Evolutionary conservation across 2,113 vertebrate genomes (phyloP), one percentile per base, ranked within the genome.

Genomic region (Thalassoma bifasciatum): DNA sequence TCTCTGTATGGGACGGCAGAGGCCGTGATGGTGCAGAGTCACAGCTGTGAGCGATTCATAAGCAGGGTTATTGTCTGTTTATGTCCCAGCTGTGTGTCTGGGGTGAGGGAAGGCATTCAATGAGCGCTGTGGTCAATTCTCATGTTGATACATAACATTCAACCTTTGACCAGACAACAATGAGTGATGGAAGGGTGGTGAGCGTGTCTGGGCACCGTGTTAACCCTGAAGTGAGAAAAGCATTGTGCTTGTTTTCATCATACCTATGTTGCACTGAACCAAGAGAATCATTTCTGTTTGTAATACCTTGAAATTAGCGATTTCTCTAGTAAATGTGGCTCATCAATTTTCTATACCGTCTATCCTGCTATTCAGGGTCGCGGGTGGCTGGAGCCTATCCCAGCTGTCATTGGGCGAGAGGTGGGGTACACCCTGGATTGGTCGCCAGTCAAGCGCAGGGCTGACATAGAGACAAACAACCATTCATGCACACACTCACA

Each of bases 41-140:
- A 9, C 78, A 88, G 85, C 66, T 77, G 77, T 68, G 79, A 64
- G 66, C 57, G 21, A 71, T 80, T 86, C 70, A 61, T 66, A 75
- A 85, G 79, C 70, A 66, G 61, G 42, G 8, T 70, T 69, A 49
- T 74, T 81, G 84, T 78, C 62, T 67, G 47, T 68, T 80, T 67
- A 77, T 53, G 50, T 77, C 54, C 47, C 14, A 36, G 70, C 60
- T 68, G 40, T 14, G 51, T 66, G 72, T 61, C 40, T 26, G 53
- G 70, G 75, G 83, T 34, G 36, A 69, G 70, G 56, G 62, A 73
- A 52, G 66, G 76, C 60, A 23, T 70, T 50, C 50, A 69, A 53
- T 21, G 46, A 19, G 22, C 4, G 17, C 34, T 72, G 56, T 47
- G 62, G 69, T 58, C 26, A 26, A 14, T 30, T 60, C 30, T 69